A percentile compares a stretch with the other conserved stretches of the same genome.
These are phyloP conservation scores for Hepsetus odoe DNA, from an alignment of 2,113 vertebrate species.

Conservation along the genomic window DNA sequence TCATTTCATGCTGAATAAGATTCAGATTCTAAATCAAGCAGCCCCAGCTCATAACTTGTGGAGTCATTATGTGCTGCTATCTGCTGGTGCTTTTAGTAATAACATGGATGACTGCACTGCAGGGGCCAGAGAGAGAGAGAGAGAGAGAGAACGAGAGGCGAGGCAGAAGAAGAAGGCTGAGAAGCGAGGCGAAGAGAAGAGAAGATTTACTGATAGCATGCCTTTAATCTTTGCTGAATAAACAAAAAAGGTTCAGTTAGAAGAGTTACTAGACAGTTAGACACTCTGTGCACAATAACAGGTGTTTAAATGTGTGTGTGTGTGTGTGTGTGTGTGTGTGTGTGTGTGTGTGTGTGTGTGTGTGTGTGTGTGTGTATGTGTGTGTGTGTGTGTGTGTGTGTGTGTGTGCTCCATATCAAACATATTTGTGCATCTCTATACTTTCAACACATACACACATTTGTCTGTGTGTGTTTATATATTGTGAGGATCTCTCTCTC, in stretches of 20 bases:
- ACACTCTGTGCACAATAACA: too few relatives aligned
- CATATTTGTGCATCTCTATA: too few relatives aligned
- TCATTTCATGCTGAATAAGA: not conserved
- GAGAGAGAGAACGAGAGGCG: not conserved
- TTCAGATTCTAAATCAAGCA: not conserved
- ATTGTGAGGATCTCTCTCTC: not conserved
- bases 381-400: too few relatives aligned
- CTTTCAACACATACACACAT: too few relatives aligned
- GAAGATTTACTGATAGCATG: too few relatives aligned
- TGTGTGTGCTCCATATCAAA: too few relatives aligned
- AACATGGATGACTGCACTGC: slow-evolving; percentile 12
- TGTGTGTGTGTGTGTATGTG: too few relatives aligned
- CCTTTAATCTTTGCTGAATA: too few relatives aligned
- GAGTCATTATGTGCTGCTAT: slow-evolving; percentile 73
- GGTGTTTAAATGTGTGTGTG: not conserved
- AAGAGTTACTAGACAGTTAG: too few relatives aligned
- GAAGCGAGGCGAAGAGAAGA: not conserved
- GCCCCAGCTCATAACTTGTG: not conserved
- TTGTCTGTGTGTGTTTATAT: too few relatives aligned
- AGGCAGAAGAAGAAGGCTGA: not conserved
- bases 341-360: not conserved
- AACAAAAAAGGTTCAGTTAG: too few relatives aligned
- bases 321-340: not conserved
- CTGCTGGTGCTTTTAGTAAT: slow-evolving; percentile 71
- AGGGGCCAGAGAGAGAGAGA: not conserved